These are phyloP conservation scores for Indicator maculatus DNA, from an alignment of 2,113 vertebrate genomes.

Conservation along the genomic window DNA sequence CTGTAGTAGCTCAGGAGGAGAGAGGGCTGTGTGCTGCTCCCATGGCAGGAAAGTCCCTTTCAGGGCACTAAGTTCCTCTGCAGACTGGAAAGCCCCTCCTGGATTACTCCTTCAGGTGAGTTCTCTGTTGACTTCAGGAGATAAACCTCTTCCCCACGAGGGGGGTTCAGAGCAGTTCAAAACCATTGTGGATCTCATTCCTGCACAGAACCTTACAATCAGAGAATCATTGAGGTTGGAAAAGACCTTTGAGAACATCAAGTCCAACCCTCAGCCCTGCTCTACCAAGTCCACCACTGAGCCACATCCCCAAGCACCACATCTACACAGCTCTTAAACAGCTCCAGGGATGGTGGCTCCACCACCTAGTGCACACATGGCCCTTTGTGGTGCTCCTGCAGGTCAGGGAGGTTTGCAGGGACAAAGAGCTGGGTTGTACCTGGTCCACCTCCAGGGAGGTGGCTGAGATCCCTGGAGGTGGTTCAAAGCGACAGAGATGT, in stretches of 20 bases:
- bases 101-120: not conserved
- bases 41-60: not conserved
- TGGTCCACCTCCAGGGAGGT: not conserved
- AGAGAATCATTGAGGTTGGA: too few relatives aligned
- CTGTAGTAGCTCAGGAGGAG: rapidly evolving
- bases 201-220: rapidly evolving
- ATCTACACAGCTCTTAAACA: too few relatives aligned
- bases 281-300: too few relatives aligned
- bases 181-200: not conserved
- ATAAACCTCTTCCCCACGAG: rapidly evolving
- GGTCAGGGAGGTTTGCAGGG: not conserved
- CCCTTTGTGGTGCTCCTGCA: not conserved
- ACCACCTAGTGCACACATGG: not conserved
- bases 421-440: not conserved
- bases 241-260: too few relatives aligned
- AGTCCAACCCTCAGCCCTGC: too few relatives aligned
- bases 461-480: too few relatives aligned
- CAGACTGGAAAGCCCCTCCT: not conserved
- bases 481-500: too few relatives aligned
- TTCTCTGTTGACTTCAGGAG: not conserved
- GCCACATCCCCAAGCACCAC: too few relatives aligned
- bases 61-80: not conserved
- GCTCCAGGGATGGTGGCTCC: too few relatives aligned
- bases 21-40: not conserved
- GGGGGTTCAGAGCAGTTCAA: rapidly evolving